A percentile compares a stretch with the other conserved stretches of the same genome.
Evolutionary conservation across 2,888 invertebrate species (phyloP).

Genomic region (Mongoloraphidia duomilia): DNA sequence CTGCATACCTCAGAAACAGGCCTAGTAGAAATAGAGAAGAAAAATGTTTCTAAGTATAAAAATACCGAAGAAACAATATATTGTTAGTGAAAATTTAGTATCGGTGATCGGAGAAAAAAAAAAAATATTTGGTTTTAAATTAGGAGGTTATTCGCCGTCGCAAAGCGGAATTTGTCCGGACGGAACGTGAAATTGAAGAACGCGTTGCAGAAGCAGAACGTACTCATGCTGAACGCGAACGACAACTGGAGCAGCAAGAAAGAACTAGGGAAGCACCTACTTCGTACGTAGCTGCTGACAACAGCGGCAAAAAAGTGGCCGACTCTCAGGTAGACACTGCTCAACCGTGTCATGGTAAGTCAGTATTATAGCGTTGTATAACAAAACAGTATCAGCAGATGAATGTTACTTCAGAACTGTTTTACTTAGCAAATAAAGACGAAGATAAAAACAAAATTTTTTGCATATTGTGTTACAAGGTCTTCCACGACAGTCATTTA

Average conservation of each 20-base stretch:
- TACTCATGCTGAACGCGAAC: constrained; percentile 28
- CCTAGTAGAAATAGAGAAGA: too few relatives aligned
- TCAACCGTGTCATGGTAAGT: constrained; percentile 4
- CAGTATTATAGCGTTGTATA: neutral
- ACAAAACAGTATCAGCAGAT: too few relatives aligned
- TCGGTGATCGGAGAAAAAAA: constrained; percentile 1
- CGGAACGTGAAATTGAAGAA: constrained; percentile 63
- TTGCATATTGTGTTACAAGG: too few relatives aligned
- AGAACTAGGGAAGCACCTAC: constrained; percentile 29
- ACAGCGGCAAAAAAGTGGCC: neutral
- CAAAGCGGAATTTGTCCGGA: constrained; percentile 53
- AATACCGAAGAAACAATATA: too few relatives aligned
- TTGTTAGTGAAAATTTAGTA: too few relatives aligned
- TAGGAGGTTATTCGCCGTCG: constrained; percentile 49
- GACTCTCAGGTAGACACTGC: constrained; percentile 7
- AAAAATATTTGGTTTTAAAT: constrained; percentile 6
- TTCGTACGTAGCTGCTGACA: constrained; percentile 21
- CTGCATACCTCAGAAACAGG: too few relatives aligned
- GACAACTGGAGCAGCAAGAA: constrained; percentile 24
- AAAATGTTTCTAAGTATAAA: too few relatives aligned
- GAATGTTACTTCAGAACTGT: too few relatives aligned
- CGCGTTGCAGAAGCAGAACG: constrained; percentile 47
- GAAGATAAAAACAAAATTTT: too few relatives aligned
- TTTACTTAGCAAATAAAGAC: too few relatives aligned
- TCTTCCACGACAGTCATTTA: too few relatives aligned